These are phyloP conservation scores for Pachypanchax playfairii DNA, from an alignment of 2,113 vertebrate genomes.

Conservation along the genomic window DNA sequence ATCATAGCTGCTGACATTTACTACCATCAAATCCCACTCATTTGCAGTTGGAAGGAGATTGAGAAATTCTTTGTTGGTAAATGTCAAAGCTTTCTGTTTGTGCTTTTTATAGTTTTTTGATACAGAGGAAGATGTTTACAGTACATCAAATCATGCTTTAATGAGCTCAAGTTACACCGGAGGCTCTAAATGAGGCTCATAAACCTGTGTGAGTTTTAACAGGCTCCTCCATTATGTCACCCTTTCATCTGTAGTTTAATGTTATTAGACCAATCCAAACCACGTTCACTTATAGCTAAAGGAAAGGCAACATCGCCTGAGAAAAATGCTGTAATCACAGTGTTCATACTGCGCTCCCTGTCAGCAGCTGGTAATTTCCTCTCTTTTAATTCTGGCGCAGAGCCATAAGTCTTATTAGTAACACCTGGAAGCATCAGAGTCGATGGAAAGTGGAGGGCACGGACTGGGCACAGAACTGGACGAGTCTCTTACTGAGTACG, in stretches of 20 bases:
- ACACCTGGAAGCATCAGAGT: conserved; percentile 67
- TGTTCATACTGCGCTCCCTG: conserved; percentile 27
- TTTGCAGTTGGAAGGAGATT: conserved; percentile 2
- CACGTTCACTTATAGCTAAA: conserved; percentile 17
- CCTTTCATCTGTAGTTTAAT: conserved; percentile 6
- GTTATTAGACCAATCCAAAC: conserved; percentile 12
- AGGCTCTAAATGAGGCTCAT: conserved; percentile 29
- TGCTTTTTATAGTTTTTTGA: conserved; percentile 10
- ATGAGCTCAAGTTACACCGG: conserved; percentile 9
- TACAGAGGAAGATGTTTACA: conserved; percentile 15
- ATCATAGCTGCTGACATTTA: conserved; percentile 37
- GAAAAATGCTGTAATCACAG: conserved; percentile 25
- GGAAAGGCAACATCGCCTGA: conserved; percentile 21
- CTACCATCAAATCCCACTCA: conserved; percentile 5
- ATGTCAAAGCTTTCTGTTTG: conserved; percentile 38
- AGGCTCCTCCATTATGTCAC: conserved; percentile 7
- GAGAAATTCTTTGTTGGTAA: conserved; percentile 9
- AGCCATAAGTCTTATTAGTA: conserved; percentile 47
- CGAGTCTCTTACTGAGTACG: conserved; percentile 87
- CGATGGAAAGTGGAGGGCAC: conserved; percentile 78
- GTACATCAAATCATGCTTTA: conserved; percentile 13
- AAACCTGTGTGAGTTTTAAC: conserved; percentile 4
- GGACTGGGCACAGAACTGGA: conserved; percentile 75
- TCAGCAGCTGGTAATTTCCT: not conserved
- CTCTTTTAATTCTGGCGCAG: not conserved